A percentile compares a stretch with the other conserved stretches of the same genome.
These are phyloP conservation scores for Halichondria panicea DNA, from an alignment of 37 sponge, comb jelly and placozoan genomes.

Conservation along the genomic window DNA sequence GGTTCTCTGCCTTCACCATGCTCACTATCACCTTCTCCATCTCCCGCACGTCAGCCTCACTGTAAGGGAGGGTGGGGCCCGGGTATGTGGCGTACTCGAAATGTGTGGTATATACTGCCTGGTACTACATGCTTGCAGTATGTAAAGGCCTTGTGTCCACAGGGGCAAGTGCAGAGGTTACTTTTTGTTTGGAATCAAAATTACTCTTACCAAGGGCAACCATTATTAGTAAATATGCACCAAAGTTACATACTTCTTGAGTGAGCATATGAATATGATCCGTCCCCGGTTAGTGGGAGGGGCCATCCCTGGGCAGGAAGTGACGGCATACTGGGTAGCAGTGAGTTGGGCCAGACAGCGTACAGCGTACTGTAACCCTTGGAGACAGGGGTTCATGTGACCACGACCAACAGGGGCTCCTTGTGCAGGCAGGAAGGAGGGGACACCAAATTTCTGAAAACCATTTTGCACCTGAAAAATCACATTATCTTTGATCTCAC, in stretches of 20 bases:
- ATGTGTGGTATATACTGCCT: background rate
- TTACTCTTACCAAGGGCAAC: background rate
- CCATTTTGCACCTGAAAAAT: constrained; percentile 55
- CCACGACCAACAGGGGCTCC: background rate
- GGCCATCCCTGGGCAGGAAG: background rate
- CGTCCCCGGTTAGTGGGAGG: constrained; percentile 58
- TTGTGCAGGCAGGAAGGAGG: constrained; percentile 5
- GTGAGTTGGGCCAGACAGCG: constrained; percentile 78
- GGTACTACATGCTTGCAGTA: background rate
- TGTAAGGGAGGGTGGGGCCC: background rate
- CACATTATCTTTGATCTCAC: too few species aligned
- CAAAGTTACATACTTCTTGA: constrained; percentile 41
- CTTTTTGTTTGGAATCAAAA: background rate
- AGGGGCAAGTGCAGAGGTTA: too few species aligned
- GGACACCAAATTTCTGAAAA: constrained; percentile 68
- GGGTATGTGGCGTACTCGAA: background rate
- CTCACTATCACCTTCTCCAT: constrained; percentile 52
- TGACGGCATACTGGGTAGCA: constrained; percentile 77
- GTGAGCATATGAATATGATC: constrained; percentile 59
- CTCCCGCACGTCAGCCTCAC: constrained; percentile 55
- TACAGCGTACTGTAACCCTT: constrained; percentile 66
- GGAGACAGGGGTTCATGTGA: constrained; percentile 28
- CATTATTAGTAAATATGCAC: background rate
- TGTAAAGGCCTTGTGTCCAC: too few species aligned
- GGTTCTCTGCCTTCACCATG: constrained; percentile 53